These are phyloP conservation scores for Arrhamphus sclerolepis DNA, from an alignment of 2,797 vertebrate species.

Conservation along the genomic window DNA sequence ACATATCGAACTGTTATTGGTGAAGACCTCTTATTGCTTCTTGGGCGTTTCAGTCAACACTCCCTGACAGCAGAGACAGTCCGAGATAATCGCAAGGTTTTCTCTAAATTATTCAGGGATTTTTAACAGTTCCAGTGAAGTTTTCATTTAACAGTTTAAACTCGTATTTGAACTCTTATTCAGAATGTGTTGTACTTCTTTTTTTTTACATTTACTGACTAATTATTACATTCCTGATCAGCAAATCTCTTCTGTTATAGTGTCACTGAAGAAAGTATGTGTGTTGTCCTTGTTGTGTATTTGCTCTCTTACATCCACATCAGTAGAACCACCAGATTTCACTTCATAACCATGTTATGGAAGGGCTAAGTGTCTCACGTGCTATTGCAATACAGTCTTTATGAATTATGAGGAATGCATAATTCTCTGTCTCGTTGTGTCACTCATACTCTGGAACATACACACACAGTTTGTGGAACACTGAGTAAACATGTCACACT, in stretches of 20 bases:
- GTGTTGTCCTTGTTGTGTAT: constrained; percentile 6
- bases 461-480: constrained; percentile 45
- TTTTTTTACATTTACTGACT: background rate
- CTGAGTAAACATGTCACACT: constrained; percentile 51
- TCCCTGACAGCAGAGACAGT: constrained; percentile 26
- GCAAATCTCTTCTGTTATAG: constrained; percentile 7
- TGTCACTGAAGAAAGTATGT: constrained; percentile 20
- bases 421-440: constrained; percentile 14
- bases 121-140: constrained; percentile 34
- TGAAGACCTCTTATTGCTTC: constrained; percentile 16
- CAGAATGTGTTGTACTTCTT: background rate
- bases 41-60: constrained; percentile 28
- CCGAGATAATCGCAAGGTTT: constrained; percentile 33
- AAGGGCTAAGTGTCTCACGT: constrained; percentile 6
- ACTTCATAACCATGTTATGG: constrained; percentile 3
- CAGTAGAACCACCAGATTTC: background rate
- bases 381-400: constrained; percentile 4
- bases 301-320: constrained; percentile 2
- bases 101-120: constrained; percentile 43
- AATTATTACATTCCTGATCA: background rate
- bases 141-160: constrained; percentile 1
- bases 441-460: constrained; percentile 16
- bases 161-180: constrained; percentile 1
- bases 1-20: constrained; percentile 24
- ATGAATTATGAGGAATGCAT: constrained; percentile 10